phyloP scores from a whole-genome alignment of 1,140 invertebrate species.

The Macrobrachium rosenbergii region DNA sequence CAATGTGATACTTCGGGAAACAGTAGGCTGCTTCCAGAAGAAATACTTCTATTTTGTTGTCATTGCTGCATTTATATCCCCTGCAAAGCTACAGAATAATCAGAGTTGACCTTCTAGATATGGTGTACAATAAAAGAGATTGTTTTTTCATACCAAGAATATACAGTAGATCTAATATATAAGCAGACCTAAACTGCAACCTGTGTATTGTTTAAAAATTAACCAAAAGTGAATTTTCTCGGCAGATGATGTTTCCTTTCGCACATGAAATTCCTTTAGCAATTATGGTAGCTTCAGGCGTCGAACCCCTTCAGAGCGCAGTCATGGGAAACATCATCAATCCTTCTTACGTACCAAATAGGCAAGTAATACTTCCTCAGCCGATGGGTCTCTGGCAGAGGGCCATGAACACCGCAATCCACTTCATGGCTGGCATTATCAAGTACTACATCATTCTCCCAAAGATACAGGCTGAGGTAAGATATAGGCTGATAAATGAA shows the following conservation, averaged over 20 bases:
- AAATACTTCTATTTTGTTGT: no score
- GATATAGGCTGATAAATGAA: neutral
- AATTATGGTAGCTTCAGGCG: neutral
- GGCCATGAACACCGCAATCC: neutral
- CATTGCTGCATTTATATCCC: no score
- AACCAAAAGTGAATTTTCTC: no score
- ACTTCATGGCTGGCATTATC: neutral
- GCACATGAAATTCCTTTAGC: neutral
- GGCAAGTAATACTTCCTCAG: neutral
- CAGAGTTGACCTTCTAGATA: no score
- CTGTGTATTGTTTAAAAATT: no score
- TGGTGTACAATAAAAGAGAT: no score
- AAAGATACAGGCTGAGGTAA: neutral
- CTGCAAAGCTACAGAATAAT: no score
- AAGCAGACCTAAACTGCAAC: no score
- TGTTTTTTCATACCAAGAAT: no score
- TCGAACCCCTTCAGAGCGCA: neutral
- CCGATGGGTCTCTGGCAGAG: neutral
- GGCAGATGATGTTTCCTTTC: constrained; percentile 9
- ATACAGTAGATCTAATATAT: no score
- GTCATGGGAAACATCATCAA: constrained; percentile 1
- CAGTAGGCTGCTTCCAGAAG: no score
- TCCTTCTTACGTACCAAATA: constrained; percentile 1
- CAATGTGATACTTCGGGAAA: no score
- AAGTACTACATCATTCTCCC: neutral